Conservation (phyloP, 2,888 invertebrate genomes). For the Siphonodentalium dalli region DNA sequence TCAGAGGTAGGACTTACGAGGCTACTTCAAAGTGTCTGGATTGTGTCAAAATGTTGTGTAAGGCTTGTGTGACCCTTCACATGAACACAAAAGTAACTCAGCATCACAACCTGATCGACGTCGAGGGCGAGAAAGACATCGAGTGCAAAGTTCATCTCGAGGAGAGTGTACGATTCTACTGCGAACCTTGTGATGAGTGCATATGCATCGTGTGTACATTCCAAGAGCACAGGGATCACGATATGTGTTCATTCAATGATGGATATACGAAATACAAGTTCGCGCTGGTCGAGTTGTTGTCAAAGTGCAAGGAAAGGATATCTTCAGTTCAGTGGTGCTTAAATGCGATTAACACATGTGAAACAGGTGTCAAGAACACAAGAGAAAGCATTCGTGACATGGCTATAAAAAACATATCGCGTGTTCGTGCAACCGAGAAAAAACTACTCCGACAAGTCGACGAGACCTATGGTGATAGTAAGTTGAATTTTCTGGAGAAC, state of each 20-base stretch:
- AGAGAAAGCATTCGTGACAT: constrained; percentile 59
- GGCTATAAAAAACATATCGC: constrained; percentile 54
- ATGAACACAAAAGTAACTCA: constrained; percentile 60
- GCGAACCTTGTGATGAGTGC: constrained; percentile 62
- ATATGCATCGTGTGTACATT: constrained; percentile 65
- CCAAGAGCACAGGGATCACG: constrained; percentile 63
- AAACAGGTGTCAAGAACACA: constrained; percentile 52
- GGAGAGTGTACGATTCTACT: constrained; percentile 62
- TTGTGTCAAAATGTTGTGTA: constrained; percentile 60
- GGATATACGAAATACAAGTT: constrained; percentile 55
- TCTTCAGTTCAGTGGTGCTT: constrained; percentile 45
- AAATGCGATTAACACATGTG: constrained; percentile 55
- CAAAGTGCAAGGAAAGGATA: constrained; percentile 44
- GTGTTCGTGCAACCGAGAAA: constrained; percentile 51
- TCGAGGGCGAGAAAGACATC: constrained; percentile 63
- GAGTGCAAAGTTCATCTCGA: constrained; percentile 61
- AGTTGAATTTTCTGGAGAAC: constrained; percentile 49
- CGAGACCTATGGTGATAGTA: constrained; percentile 49
- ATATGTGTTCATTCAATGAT: constrained; percentile 61
- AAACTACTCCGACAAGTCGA: constrained; percentile 55
- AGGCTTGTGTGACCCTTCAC: constrained; percentile 60
- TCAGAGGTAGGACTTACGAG: constrained; percentile 39
- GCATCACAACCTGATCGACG: constrained; percentile 59
- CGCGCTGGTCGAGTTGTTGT: constrained; percentile 41
- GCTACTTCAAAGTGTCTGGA: constrained; percentile 63